Percentiles rank a stretch among this genome's conserved stretches.
Conservation (phyloP, 2,888 invertebrate species). For the Eledona agricola region DNA sequence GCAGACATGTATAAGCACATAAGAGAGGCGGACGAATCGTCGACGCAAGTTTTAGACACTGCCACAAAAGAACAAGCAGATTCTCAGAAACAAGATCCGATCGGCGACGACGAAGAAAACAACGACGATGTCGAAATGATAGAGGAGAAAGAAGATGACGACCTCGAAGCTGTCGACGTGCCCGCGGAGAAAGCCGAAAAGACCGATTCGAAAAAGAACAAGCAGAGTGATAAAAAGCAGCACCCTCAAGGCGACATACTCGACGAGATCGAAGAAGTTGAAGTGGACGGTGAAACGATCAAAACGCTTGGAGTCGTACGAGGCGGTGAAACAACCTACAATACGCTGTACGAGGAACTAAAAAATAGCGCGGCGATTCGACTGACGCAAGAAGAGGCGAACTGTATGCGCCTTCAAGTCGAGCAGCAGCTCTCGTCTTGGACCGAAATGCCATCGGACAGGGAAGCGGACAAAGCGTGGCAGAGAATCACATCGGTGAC, state of each 20-base stretch:
- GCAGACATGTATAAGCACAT: conserved; percentile 81
- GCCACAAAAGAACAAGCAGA: conserved; percentile 87
- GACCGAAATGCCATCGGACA: conserved; percentile 60
- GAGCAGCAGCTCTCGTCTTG: conserved; percentile 65
- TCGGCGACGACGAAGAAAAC: conserved; percentile 66
- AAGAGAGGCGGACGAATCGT: conserved; percentile 77
- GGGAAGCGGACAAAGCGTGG: conserved; percentile 69
- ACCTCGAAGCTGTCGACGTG: conserved; percentile 43
- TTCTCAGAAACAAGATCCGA: conserved; percentile 67
- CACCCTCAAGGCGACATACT: conserved; percentile 58
- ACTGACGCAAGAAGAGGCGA: conserved; percentile 59
- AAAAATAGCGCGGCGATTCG: conserved; percentile 44
- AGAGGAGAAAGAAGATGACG: conserved; percentile 54
- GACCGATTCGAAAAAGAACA: conserved; percentile 59
- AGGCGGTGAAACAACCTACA: conserved; percentile 78
- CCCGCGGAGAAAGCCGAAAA: conserved; percentile 64
- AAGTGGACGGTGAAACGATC: conserved; percentile 79
- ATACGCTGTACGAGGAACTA: conserved; percentile 67
- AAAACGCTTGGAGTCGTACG: conserved; percentile 73
- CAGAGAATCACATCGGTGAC: conserved; percentile 69
- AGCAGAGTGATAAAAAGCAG: conserved; percentile 63
- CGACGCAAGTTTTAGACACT: conserved; percentile 78
- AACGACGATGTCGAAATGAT: conserved; percentile 64
- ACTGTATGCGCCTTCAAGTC: conserved; percentile 62
- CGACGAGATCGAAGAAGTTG: conserved; percentile 63